Percentiles rank a stretch among this genome's conserved stretches.
These are phyloP conservation scores for Isurus oxyrinchus DNA, from an alignment of 2,113 vertebrate species.

Conservation along the genomic window DNA sequence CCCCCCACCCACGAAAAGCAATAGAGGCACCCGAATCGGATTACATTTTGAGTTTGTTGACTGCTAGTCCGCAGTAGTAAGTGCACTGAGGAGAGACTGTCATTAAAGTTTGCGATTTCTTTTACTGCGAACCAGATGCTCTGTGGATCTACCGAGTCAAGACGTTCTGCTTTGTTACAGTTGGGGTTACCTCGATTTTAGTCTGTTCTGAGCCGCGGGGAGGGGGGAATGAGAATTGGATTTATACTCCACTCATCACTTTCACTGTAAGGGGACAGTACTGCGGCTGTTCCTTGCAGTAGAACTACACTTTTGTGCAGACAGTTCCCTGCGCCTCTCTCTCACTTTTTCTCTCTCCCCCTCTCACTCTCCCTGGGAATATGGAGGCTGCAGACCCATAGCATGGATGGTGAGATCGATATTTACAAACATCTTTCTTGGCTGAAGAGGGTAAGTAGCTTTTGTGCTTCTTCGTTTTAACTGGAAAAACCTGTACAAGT, in stretches of 20 bases:
- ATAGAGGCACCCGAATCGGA: neutral
- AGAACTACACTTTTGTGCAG: neutral
- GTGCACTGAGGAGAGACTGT: constrained; percentile 42
- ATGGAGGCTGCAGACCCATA: constrained; percentile 80
- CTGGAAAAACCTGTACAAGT: neutral
- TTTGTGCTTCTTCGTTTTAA: neutral
- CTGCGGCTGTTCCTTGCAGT: neutral
- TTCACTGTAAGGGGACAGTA: neutral
- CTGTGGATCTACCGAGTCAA: constrained; percentile 47
- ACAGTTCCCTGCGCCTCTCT: neutral
- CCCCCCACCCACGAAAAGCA: neutral
- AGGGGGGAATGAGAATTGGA: constrained; percentile 38
- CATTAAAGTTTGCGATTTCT: constrained; percentile 49
- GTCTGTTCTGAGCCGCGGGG: constrained; percentile 52
- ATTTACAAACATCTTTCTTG: constrained; percentile 95
- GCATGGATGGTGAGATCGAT: constrained; percentile 94
- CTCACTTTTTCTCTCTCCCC: constrained; percentile 43
- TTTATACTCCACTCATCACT: neutral
- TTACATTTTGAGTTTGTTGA: neutral
- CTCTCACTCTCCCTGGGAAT: constrained; percentile 52
- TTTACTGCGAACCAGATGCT: constrained; percentile 67
- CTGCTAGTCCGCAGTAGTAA: neutral
- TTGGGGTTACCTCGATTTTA: constrained; percentile 51
- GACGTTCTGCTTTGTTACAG: constrained; percentile 50
- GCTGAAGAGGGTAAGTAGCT: constrained; percentile 86